Conservation (phyloP, 64 coral and sea anemone genomes). For the Pachyseris speciosa region DNA sequence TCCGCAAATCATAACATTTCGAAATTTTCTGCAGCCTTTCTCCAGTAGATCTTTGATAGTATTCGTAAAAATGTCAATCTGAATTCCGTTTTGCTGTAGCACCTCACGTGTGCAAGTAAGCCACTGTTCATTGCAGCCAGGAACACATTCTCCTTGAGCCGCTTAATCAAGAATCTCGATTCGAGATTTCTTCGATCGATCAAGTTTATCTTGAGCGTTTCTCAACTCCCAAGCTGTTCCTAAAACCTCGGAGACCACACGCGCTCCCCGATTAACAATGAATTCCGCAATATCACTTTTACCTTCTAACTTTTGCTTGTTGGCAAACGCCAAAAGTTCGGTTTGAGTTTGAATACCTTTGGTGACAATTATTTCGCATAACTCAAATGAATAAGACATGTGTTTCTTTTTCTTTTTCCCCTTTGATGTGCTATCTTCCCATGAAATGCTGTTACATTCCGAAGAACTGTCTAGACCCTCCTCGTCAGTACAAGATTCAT, state of each 20-base stretch:
- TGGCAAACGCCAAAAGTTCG: conserved; percentile 11
- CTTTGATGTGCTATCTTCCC: no score
- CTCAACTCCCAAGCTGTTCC: conserved; percentile 26
- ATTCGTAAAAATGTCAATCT: background rate
- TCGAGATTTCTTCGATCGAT: background rate
- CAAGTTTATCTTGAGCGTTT: background rate
- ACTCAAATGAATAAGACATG: background rate
- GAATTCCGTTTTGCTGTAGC: conserved; percentile 13
- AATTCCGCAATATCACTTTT: conserved; percentile 56
- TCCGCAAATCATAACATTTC: conserved; percentile 35
- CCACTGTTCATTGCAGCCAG: conserved; percentile 34
- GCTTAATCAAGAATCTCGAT: conserved; percentile 17
- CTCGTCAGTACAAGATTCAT: no score
- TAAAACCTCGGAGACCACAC: conserved; percentile 31
- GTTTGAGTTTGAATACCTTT: background rate
- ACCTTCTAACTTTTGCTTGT: conserved; percentile 9
- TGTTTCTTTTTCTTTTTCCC: conserved; percentile 5
- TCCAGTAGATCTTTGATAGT: background rate
- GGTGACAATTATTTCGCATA: conserved; percentile 1
- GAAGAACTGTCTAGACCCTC: no score
- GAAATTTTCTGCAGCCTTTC: conserved; percentile 45
- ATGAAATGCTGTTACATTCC: no score
- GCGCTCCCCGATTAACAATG: background rate
- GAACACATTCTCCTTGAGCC: background rate
- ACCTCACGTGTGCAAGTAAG: background rate